phyloP scores from a whole-genome alignment of 2,797 vertebrate genomes.

The Ibycter americanus region DNA sequence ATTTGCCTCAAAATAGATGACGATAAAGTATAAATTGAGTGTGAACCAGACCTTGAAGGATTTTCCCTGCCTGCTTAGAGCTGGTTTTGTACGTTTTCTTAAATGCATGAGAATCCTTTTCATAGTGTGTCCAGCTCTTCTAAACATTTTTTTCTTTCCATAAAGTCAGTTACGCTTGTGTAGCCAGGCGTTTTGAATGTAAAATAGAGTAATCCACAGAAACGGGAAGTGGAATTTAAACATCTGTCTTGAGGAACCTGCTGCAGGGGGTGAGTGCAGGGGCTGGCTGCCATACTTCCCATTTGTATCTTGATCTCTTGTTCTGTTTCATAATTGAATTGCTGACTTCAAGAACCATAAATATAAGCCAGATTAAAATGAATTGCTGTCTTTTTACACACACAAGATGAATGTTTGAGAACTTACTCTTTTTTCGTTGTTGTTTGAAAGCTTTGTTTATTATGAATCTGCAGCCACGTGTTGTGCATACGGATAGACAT shows the following conservation, averaged over 20 bases:
- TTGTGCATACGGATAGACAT: constrained; percentile 51
- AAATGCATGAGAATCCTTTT: not conserved
- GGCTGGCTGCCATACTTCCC: not conserved
- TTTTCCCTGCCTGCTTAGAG: not conserved
- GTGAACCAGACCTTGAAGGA: not conserved
- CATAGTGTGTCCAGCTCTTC: not conserved
- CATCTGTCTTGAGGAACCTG: not conserved
- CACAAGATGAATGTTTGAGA: not conserved
- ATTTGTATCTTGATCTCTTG: not conserved
- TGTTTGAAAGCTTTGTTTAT: constrained; percentile 47
- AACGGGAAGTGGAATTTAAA: not conserved
- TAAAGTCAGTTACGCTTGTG: not conserved
- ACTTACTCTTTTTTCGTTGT: not conserved
- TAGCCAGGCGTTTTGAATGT: not conserved
- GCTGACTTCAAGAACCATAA: not conserved
- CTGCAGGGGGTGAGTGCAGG: not conserved
- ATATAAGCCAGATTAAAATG: not conserved
- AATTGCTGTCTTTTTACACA: not conserved
- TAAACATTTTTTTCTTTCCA: not conserved
- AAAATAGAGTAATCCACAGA: not conserved
- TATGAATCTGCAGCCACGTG: constrained; percentile 12
- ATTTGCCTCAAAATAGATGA: not conserved
- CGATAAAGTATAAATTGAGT: not conserved
- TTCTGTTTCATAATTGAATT: not conserved
- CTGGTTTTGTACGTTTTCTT: not conserved